These are phyloP conservation scores for Crioceris asparagi DNA, from an alignment of 2,888 invertebrate species.

Conservation along the genomic window DNA sequence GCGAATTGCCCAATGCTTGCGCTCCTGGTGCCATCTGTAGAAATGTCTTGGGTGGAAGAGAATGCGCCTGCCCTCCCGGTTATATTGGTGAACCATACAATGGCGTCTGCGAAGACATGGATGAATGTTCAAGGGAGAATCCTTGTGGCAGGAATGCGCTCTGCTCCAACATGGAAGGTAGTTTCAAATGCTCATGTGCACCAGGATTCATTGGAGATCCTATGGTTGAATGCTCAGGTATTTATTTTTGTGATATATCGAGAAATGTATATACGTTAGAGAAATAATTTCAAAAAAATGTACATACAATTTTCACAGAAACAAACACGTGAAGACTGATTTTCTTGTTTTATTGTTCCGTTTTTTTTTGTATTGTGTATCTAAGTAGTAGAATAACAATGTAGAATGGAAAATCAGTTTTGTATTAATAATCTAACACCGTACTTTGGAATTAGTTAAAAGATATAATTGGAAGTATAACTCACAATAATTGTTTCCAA, in stretches of 20 bases:
- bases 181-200: conserved; percentile 72
- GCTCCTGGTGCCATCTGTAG: conserved; percentile 69
- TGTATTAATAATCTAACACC: too few relatives aligned
- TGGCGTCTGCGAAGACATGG: conserved; percentile 59
- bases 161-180: conserved; percentile 70
- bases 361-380: too few relatives aligned
- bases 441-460: too few relatives aligned
- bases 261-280: conserved; percentile 1
- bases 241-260: conserved; percentile 11
- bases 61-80: conserved; percentile 72
- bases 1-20: conserved; percentile 59
- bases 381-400: too few relatives aligned
- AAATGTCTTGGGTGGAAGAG: conserved; percentile 68
- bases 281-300: conserved; percentile 20
- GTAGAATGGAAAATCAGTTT: too few relatives aligned
- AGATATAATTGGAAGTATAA: too few relatives aligned
- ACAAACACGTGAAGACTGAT: conserved; percentile 37
- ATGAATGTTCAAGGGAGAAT: conserved; percentile 59
- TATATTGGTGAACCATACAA: conserved; percentile 63
- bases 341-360: too few relatives aligned
- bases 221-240: conserved; percentile 63
- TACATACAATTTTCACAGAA: conserved; percentile 22
- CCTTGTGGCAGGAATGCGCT: conserved; percentile 67
- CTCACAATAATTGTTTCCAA: too few relatives aligned
- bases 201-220: conserved; percentile 76